Base-by-base conservation (phyloP, 1,140 invertebrate species). In the Polyergus mexicanus region DNA sequence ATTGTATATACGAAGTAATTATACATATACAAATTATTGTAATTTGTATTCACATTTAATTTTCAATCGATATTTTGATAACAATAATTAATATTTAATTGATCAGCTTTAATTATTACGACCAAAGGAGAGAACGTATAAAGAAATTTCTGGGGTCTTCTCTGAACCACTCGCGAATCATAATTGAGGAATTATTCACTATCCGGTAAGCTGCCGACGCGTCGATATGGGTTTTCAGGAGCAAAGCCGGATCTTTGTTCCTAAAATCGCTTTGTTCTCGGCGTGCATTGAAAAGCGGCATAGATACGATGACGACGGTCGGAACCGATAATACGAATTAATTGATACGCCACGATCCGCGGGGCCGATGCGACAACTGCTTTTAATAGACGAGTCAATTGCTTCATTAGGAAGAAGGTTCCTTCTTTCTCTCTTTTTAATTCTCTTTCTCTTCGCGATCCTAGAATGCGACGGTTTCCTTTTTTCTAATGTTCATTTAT, bases 331-430 rank as follows among this genome's bases (percentile, higher is more conserved):
- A 85, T 85, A 51, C 47, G 38, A 38, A 78, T 80, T 85, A 85
- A 85, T 85, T 78, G 62, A 85, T 85, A 80, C 3, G 25, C 32
- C n/a, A 47, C 35, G 22, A 25, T 22, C 32, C 41, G 38, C 25
- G 22, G 44, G 7, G 3, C 7, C 3, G n/a, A 35, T 25, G 19
- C 3, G 41, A 47, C 47, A 63, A 13, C n/a, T 78, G 75, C 44
- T 66, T 85, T 80, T 68, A 80, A 85, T 63, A n/a, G 44, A 13
- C 38, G 13, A 60, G 51, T 60, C 80, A 85, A 85, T 85, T 85
- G 38, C 51, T 69, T 80, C 75, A 77, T 80, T 78, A 58, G 28
- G 35, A 85, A 22, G 8, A 78, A 22, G 7, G 11, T 47, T 22
- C 19, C 32, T 11, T 63, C 19, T 51, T n/a, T 19, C 60, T 66